These are phyloP conservation scores for Rhabdornis inornatus DNA, from an alignment of 2,113 vertebrate genomes.

Conservation along the genomic window DNA sequence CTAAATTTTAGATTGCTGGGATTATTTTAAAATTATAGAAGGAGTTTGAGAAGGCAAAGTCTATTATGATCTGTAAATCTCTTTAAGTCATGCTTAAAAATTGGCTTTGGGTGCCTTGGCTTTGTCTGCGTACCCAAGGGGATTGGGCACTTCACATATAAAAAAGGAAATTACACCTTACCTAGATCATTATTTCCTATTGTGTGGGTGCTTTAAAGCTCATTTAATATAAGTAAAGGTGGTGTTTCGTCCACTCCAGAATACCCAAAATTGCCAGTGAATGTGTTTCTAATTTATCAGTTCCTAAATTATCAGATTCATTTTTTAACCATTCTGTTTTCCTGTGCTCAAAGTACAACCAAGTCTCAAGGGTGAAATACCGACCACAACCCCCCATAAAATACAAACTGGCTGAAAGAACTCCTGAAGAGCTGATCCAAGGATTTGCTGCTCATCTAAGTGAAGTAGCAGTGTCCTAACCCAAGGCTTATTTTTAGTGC, in stretches of 20 bases:
- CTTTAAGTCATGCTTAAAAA: not conserved
- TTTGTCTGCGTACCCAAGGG: not conserved
- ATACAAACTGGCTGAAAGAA: not conserved
- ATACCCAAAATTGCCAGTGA: not conserved
- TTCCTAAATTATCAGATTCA: not conserved
- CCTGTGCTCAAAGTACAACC: not conserved
- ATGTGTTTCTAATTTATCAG: not conserved
- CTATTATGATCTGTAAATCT: not conserved
- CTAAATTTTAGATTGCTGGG: not conserved
- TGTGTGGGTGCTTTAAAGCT: not conserved
- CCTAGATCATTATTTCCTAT: not conserved
- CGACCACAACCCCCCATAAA: not conserved
- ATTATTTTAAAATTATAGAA: not conserved
- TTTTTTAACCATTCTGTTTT: not conserved
- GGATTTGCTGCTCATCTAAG: not conserved
- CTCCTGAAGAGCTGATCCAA: not conserved
- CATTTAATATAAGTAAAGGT: not conserved
- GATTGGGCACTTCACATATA: not conserved
- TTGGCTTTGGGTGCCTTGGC: not conserved
- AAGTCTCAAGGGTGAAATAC: not conserved
- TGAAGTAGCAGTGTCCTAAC: not conserved
- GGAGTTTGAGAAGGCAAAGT: not conserved
- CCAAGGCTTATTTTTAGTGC: rapidly evolving
- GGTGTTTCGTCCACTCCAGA: not conserved
- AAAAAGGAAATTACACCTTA: not conserved